Evolutionary conservation across 92 coral and sea anemone genomes (phyloP).

Genomic region (Parazoanthus darwini): DNA sequence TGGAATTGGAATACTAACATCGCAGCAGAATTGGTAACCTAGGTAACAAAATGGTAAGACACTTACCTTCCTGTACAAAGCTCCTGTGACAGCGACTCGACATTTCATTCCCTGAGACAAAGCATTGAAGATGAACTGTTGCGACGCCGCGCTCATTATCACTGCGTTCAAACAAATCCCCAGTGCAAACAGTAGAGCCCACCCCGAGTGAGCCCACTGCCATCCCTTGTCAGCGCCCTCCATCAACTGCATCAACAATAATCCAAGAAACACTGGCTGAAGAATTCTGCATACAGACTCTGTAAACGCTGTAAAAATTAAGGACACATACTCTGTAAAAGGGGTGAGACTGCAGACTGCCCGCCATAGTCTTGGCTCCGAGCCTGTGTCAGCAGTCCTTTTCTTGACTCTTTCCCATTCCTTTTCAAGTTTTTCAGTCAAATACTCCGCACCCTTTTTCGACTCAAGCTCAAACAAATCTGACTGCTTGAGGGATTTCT

Average conservation of each 20-base stretch:
- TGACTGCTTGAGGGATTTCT: slow-evolving; percentile 29
- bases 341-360: slow-evolving; percentile 25
- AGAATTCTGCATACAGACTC: slow-evolving; percentile 41
- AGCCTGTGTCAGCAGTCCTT: background rate
- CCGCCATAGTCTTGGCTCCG: slow-evolving; percentile 36
- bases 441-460: slow-evolving; percentile 37
- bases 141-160: slow-evolving; percentile 37
- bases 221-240: slow-evolving; percentile 31
- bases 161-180: slow-evolving; percentile 34
- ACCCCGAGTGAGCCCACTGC: slow-evolving; percentile 36
- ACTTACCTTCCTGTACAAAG: slow-evolving; percentile 35
- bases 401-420: slow-evolving; percentile 26
- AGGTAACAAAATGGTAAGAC: too few species aligned
- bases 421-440: slow-evolving; percentile 34
- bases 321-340: slow-evolving; percentile 15
- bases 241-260: slow-evolving; percentile 36
- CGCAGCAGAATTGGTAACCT: background rate
- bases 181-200: slow-evolving; percentile 37
- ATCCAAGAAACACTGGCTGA: slow-evolving; percentile 37
- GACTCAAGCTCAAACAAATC: slow-evolving; percentile 44
- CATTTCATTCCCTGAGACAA: slow-evolving; percentile 37
- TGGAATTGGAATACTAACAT: too few species aligned
- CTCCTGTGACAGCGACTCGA: slow-evolving; percentile 39
- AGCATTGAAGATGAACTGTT: slow-evolving; percentile 32
- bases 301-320: slow-evolving; percentile 5